Percentiles rank a stretch among this genome's conserved stretches.
Evolutionary conservation across 2,113 vertebrate species (phyloP).

Genomic region (Acinonyx jubatus): DNA sequence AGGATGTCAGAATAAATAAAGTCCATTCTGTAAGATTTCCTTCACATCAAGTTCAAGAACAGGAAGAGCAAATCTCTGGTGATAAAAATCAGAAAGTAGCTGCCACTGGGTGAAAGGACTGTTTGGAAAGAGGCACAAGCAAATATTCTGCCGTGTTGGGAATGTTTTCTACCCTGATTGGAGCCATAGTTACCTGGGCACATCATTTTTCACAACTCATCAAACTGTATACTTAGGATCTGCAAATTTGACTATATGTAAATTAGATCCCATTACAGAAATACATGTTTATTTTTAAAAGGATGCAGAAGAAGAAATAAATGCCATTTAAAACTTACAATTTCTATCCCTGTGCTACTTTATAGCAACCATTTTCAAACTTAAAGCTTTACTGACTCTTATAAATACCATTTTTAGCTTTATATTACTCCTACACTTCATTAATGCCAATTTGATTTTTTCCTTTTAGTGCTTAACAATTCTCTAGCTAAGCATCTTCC

Average conservation of each 20-base stretch:
- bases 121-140: neutral
- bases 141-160: neutral
- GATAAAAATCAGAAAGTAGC: neutral
- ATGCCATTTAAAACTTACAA: neutral
- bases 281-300: neutral
- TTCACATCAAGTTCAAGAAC: neutral
- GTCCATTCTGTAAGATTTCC: neutral
- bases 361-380: neutral
- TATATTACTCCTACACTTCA: neutral
- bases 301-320: neutral
- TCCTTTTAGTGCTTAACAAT: neutral
- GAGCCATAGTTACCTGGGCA: neutral
- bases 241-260: neutral
- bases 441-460: conserved; percentile 12
- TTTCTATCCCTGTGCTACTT: neutral
- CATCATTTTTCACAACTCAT: neutral
- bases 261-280: neutral
- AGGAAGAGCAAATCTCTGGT: neutral
- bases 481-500: conserved; percentile 62
- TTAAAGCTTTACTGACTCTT: conserved; percentile 38
- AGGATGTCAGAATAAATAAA: neutral
- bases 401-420: conserved; percentile 10
- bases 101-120: neutral
- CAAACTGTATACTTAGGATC: neutral
- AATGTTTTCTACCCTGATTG: neutral